These are phyloP conservation scores for Thripadectes ignobilis DNA, from an alignment of 2,797 vertebrate species.

Conservation along the genomic window DNA sequence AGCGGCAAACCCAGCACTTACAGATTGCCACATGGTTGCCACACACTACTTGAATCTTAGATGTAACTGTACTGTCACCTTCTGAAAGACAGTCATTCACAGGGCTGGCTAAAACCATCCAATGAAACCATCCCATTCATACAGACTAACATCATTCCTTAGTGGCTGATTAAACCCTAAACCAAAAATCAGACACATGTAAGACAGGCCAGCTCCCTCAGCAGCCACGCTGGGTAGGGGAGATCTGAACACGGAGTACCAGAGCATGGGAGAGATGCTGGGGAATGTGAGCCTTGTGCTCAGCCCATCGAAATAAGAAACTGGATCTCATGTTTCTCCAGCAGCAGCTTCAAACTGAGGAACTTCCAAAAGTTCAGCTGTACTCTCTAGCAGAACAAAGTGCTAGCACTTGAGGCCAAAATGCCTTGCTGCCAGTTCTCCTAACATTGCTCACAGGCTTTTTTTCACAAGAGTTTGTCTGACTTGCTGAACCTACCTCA, in stretches of 20 bases:
- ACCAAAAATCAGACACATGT: rapidly evolving
- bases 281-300: background rate
- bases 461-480: background rate
- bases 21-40: background rate
- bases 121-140: rapidly evolving
- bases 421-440: background rate
- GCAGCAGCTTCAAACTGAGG: background rate
- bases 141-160: rapidly evolving
- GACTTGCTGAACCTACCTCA: background rate
- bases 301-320: background rate
- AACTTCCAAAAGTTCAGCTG: background rate
- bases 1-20: background rate
- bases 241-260: rapidly evolving
- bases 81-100: background rate
- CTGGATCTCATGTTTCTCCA: background rate
- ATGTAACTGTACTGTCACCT: background rate
- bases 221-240: rapidly evolving
- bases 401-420: background rate
- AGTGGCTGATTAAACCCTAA: background rate
- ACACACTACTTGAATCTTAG: rapidly evolving
- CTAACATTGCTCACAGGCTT: rapidly evolving
- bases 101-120: background rate
- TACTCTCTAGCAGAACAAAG: background rate
- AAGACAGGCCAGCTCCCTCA: background rate
- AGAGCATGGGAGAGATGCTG: rapidly evolving